Base-by-base conservation (phyloP, 2,888 invertebrate genomes). In the Epistrophella euchroma region DNA sequence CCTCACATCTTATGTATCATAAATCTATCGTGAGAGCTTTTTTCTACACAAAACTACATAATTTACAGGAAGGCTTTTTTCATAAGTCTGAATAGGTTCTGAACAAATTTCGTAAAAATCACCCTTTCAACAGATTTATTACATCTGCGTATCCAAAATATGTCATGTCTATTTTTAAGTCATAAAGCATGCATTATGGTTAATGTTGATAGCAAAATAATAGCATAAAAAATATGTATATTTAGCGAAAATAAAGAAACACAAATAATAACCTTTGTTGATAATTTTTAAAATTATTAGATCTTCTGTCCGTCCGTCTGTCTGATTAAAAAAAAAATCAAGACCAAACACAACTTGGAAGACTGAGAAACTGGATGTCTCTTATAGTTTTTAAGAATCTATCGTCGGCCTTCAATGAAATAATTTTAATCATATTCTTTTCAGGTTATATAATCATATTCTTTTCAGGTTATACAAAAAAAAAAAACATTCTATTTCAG, bases 231-330 rank as follows among this genome's bases (percentile, higher is more conserved):
- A 70, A 56, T 86, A 70, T 73, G 73, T 86, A 70, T 71, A 58
- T 78, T 80, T 72, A 62, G 66, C 74, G 68, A 80, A 73, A 85
- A 84, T 37, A 37, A 76, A 66, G 45, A 79, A 72, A 58, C 43
- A 19, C 56, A 71, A 62, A 70, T 32, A 55, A 64, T 66, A 47
- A 32, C 43, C 22, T 56, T 71, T 71, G 17, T 43, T 56, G 62
- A 78, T 86, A 76, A 62, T 74, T 82, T 82, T 73, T 66, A 35
- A 78, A 83, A 71, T 80, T 78, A 77, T 84, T 87, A 88, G 87
- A 87, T 72, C 81, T 86, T 88, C 71, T 60, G 88, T 89, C 89
- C 55, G 89, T 89, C 88, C 62, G 82, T 79, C 87, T 60, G 81
- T 50, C 43, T 22, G 19, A 22, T 62, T 25, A 70, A 50, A 77